Conservation (phyloP, 35 echinoderm and acorn worm species). For the Patiria miniata region DNA sequence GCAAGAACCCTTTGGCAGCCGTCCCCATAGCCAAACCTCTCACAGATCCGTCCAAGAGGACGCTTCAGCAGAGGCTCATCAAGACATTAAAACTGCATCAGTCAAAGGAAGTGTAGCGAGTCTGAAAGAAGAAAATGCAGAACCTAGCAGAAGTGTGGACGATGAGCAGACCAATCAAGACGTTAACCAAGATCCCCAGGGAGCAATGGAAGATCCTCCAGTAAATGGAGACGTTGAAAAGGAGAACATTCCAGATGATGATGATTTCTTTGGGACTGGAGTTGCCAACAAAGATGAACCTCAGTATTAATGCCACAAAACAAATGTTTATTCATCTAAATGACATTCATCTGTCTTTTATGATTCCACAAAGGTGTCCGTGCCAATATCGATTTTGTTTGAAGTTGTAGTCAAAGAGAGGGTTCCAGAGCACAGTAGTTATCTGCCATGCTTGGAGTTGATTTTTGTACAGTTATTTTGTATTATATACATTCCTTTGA, state of each 20-base stretch:
- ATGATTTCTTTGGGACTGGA: constrained; percentile 7
- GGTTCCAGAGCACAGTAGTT: too few relatives aligned
- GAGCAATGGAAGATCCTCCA: not conserved
- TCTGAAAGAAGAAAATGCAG: too few relatives aligned
- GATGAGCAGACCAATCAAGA: not conserved
- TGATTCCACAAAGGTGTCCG: too few relatives aligned
- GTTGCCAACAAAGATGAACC: constrained; percentile 1
- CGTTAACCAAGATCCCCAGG: not conserved
- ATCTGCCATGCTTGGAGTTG: too few relatives aligned
- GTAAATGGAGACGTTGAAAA: not conserved
- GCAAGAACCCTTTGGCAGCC: not conserved
- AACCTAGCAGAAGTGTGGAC: too few relatives aligned
- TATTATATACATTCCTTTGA: too few relatives aligned
- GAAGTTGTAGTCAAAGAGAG: too few relatives aligned
- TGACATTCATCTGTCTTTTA: too few relatives aligned
- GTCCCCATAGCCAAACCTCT: not conserved
- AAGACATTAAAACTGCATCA: not conserved
- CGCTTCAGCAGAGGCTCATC: not conserved
- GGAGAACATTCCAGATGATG: not conserved
- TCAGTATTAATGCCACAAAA: not conserved
- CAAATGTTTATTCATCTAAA: too few relatives aligned
- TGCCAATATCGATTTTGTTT: too few relatives aligned
- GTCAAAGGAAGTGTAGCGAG: too few relatives aligned
- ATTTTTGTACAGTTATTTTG: too few relatives aligned
- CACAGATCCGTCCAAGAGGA: not conserved